These are phyloP conservation scores for Pseudois nayaur DNA, from an alignment of 2,113 vertebrate genomes.

Conservation along the genomic window DNA sequence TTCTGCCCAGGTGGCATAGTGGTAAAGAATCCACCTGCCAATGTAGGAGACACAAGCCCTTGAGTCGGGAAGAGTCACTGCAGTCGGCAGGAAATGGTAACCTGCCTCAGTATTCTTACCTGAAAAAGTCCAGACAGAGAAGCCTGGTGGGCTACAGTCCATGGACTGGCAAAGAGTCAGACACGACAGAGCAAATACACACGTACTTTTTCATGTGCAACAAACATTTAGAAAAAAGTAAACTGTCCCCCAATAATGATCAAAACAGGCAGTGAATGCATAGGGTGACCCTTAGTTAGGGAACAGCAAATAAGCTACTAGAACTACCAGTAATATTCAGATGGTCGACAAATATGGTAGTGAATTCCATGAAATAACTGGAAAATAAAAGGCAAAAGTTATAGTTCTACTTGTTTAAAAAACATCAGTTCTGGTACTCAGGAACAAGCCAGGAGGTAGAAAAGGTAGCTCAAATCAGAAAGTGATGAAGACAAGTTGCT, in stretches of 20 bases:
- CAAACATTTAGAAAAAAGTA: not conserved
- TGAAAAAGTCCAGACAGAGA: not conserved
- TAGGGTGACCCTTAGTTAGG: not conserved
- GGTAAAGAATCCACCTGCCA: not conserved
- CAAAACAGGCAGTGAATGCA: not conserved
- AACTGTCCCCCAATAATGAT: not conserved
- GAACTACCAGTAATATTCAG: not conserved
- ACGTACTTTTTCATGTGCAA: not conserved
- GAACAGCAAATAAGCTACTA: not conserved
- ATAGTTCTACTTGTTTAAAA: not conserved
- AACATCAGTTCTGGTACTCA: not conserved
- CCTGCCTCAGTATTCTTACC: not conserved
- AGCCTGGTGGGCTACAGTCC: not conserved
- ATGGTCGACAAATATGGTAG: not conserved
- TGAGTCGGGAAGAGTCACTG: not conserved
- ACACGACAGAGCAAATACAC: not conserved
- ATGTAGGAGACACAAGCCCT: not conserved
- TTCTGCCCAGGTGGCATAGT: not conserved
- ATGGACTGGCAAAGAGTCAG: not conserved
- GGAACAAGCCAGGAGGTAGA: not conserved
- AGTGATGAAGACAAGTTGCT: not conserved
- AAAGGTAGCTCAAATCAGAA: not conserved
- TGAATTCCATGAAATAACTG: not conserved
- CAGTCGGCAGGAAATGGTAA: not conserved
- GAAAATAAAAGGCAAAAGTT: not conserved